Percentiles rank a stretch among this genome's conserved stretches.
Conservation (phyloP, 2,113 vertebrate species). For the Notiomystis cincta region DNA sequence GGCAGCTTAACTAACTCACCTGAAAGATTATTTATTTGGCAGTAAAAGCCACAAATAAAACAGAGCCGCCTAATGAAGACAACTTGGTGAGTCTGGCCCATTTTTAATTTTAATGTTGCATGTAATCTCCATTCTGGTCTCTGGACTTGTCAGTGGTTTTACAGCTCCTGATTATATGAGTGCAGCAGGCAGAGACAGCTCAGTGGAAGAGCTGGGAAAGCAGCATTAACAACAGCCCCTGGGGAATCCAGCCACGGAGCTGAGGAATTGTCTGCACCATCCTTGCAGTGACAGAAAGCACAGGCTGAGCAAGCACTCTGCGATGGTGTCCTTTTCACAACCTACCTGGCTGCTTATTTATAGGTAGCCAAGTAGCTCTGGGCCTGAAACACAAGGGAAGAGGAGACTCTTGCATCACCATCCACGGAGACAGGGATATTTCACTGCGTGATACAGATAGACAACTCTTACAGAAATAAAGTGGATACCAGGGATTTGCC, state of each 20-base stretch:
- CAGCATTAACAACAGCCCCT: neutral
- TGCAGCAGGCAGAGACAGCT: neutral
- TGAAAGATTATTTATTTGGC: constrained; percentile 60
- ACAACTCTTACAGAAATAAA: neutral
- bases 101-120: constrained; percentile 64
- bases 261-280: neutral
- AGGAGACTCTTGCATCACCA: neutral
- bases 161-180: neutral
- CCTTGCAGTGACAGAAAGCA: neutral
- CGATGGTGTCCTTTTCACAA: neutral
- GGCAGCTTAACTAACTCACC: constrained; percentile 38
- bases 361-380: neutral
- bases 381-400: neutral
- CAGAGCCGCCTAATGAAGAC: constrained; percentile 44
- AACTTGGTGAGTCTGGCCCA: neutral
- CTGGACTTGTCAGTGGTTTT: constrained; percentile 34
- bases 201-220: neutral
- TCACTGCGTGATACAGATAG: neutral
- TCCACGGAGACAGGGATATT: neutral
- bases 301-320: neutral
- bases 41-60: constrained; percentile 49
- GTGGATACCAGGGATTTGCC: neutral
- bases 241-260: neutral
- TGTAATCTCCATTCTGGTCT: constrained; percentile 21
- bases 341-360: neutral